These are phyloP conservation scores for Rotaria macrura DNA, from an alignment of 2,888 invertebrate genomes.

Conservation along the genomic window DNA sequence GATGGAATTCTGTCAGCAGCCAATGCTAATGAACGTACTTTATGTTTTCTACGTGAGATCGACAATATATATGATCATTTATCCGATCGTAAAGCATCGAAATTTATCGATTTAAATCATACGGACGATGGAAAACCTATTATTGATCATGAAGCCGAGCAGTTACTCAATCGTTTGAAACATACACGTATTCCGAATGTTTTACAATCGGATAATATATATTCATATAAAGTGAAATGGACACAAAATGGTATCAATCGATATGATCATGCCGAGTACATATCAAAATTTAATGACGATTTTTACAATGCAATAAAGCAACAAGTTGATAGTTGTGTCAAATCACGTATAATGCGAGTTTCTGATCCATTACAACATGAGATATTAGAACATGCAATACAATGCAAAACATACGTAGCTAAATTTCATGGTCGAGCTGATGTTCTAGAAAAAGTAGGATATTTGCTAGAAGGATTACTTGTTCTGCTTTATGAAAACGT, in stretches of 20 bases:
- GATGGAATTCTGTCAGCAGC: constrained; percentile 39
- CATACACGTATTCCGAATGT: not conserved
- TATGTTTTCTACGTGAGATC: constrained; percentile 42
- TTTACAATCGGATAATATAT: not conserved
- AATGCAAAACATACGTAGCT: constrained; percentile 24
- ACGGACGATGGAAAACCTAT: not conserved
- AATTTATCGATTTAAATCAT: not conserved
- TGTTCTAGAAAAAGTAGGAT: constrained; percentile 14
- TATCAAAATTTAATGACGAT: not conserved
- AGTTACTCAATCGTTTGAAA: not conserved
- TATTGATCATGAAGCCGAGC: not conserved
- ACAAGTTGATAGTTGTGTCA: not conserved
- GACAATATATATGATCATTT: constrained; percentile 38
- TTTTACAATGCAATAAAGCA: not conserved
- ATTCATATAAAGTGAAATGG: not conserved
- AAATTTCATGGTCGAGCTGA: constrained; percentile 31
- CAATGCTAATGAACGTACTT: constrained; percentile 38
- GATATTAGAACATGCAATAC: constrained; percentile 29
- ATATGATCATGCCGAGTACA: not conserved
- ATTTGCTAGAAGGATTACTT: not conserved
- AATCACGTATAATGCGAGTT: not conserved
- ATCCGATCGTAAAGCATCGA: not conserved
- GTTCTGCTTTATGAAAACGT: not conserved
- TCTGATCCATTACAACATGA: constrained; percentile 24
- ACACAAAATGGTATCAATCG: not conserved